Base-by-base conservation (phyloP, 2,113 vertebrate species). In the Brachirus orientalis region DNA sequence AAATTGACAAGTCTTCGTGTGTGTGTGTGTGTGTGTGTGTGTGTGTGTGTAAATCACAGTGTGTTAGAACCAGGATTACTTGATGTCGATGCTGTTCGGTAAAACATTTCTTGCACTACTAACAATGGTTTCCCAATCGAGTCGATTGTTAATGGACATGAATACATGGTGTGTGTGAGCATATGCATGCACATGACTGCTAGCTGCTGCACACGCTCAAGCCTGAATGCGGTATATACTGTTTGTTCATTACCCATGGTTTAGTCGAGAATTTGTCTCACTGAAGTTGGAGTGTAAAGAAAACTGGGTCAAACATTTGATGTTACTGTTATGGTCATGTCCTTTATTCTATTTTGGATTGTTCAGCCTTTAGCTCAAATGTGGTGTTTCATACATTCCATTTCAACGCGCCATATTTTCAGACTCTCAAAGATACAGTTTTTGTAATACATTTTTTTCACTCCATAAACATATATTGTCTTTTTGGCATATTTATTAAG, bases 381-480 rank as follows among this genome's bases (percentile, higher is more conserved):
- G 51, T 69, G 51, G 53, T 54, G 72, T 80, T 90, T 83, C 77
- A 82, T 84, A 92, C 93, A 93, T 94, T 93, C 92, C 92, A 91
- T 90, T 64, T 79, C 56, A 80, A 79, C 61, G 74, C 72, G 69
- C 72, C 67, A 80, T 73, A 7, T 52, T 84, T 78, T 85, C 53
- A 68, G 46, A 86, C 69, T 59, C 76, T 77, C 85, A 83, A 54
- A 66, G 11, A 69, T 57, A 65, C 54, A 41, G 11, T 76, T 65
- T 1, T 77, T 72, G n/a, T 19, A 71, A 51, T 47, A 16, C 72
- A 28, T 58, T 56, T 60, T 48, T 35, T 61, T 38, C 28, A 66
- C 33, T 44, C 10, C 53, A 79, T 56, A 59, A 78, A 56, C 58
- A 64, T 82, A 56, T 84, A 63, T 76, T 62, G 73, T 89, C 45